Percentiles rank a stretch among this genome's conserved stretches.
Evolutionary conservation across 2,113 vertebrate genomes (phyloP).

Genomic region (Thalassoma bifasciatum): DNA sequence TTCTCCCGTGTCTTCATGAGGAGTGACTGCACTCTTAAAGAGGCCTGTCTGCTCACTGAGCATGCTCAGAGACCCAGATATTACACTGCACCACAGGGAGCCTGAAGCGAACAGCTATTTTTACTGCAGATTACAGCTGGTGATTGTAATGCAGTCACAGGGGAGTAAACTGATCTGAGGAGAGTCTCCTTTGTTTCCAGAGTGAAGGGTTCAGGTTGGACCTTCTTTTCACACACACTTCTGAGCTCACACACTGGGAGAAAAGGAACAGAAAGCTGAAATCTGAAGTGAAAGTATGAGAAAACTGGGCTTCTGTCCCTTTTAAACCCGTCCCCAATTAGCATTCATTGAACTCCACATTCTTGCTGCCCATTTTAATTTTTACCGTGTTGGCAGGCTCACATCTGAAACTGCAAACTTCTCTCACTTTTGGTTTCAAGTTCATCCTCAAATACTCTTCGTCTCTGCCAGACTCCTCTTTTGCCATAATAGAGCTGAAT

Average conservation of each 20-base stretch:
- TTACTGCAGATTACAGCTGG: conserved; percentile 53
- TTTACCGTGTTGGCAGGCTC: conserved; percentile 32
- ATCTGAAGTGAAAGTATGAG: background rate
- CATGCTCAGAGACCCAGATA: conserved; percentile 52
- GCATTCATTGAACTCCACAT: conserved; percentile 18
- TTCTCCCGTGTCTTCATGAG: conserved; percentile 58
- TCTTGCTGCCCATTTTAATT: conserved; percentile 32
- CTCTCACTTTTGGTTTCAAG: conserved; percentile 35
- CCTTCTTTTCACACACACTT: background rate
- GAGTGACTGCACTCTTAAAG: conserved; percentile 68
- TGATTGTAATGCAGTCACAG: conserved; percentile 38
- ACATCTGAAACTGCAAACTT: conserved; percentile 11
- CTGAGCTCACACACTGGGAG: background rate
- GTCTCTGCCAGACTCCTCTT: conserved; percentile 49
- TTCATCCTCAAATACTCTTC: conserved; percentile 33
- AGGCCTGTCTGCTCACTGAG: conserved; percentile 32
- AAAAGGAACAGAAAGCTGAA: background rate
- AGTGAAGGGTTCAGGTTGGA: conserved; percentile 11
- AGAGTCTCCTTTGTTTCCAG: conserved; percentile 31
- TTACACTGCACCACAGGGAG: conserved; percentile 30
- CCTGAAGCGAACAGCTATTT: conserved; percentile 17
- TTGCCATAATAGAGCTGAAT: conserved; percentile 38
- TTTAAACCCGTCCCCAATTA: background rate
- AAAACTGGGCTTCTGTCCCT: background rate
- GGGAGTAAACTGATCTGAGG: conserved; percentile 21